Evolutionary conservation across 2,888 invertebrate species (phyloP), one percentile per base, ranked within the genome.

Genomic region (Agrotis ipsilon): DNA sequence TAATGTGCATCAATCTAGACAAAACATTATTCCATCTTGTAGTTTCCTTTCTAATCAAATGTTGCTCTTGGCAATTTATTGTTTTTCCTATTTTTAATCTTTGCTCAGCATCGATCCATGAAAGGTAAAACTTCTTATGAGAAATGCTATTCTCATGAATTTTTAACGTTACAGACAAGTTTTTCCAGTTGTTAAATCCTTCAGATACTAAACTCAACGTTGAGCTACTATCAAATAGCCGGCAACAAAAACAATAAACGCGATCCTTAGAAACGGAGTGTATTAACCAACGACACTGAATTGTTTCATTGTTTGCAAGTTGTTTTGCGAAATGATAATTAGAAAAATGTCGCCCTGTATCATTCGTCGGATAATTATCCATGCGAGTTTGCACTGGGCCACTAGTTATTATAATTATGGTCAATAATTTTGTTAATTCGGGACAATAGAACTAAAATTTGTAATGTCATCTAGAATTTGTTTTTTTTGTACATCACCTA

Each of bases 21-120:
- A 46, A 46, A 46, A 46, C 46, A 46, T 46, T 46, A 46, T 46
- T 46, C 46, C 46, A 46, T 46, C 46, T 46, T 46, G 46, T 46
- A 46, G 46, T 18, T 46, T 46, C 46, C 18, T 18, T 46, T 46
- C 27, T 27, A 27, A 27, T 27, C 3, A 27, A 27, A 3, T 27
- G 27, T 27, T 27, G 27, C 27, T 27, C 46, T 46, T 46, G 46
- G 18, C 46, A 0, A 5, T 46, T 18, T 46, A 46, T 46, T 18
- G 46, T 46, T 46, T 46, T 46, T 46, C 18, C 46, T 18, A 16
- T 46, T 46, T 18, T 46, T 46, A 46, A 46, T 46, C 46, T 18
- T 18, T 18, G 6, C 18, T 46, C 46, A 18, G 46, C 6, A 46
- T 46, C 46, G 18, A 46, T 27, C 27, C 27, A 27, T 27, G 27